These are phyloP conservation scores for Sandelia bainsii DNA, from an alignment of 2,797 vertebrate genomes.

Conservation along the genomic window DNA sequence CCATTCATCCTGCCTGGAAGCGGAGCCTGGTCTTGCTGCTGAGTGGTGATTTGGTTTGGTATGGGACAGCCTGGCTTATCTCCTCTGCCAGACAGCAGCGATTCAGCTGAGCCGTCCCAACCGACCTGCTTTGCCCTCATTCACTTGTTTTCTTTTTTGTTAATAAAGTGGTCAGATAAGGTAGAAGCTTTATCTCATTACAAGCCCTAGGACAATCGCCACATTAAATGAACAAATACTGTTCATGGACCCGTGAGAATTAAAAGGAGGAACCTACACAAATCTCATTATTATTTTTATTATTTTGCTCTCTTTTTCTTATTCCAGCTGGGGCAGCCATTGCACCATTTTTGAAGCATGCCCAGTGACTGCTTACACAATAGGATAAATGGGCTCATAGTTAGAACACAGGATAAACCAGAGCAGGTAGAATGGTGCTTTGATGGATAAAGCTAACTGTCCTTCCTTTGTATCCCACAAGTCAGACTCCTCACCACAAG, in stretches of 20 bases:
- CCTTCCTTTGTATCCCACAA: slow-evolving; percentile 34
- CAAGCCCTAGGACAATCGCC: slow-evolving; percentile 68
- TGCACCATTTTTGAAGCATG: slow-evolving; percentile 61
- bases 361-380: slow-evolving; percentile 61
- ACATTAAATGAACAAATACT: slow-evolving; percentile 74
- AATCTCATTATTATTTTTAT: slow-evolving; percentile 65
- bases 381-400: slow-evolving; percentile 61
- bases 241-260: slow-evolving; percentile 60
- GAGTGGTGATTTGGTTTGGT: slow-evolving; percentile 75
- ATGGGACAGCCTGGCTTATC: slow-evolving; percentile 79
- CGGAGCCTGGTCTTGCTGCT: slow-evolving; percentile 66
- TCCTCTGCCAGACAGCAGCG: slow-evolving; percentile 77
- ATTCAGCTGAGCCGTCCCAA: slow-evolving; percentile 74
- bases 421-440: slow-evolving; percentile 51
- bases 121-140: slow-evolving; percentile 71
- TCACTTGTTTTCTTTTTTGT: slow-evolving; percentile 75
- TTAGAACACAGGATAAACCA: slow-evolving; percentile 48
- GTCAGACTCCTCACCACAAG: slow-evolving; percentile 50
- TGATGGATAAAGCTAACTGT: slow-evolving; percentile 60
- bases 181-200: slow-evolving; percentile 79
- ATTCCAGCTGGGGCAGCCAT: slow-evolving; percentile 17
- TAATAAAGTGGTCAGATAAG: slow-evolving; percentile 85
- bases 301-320: slow-evolving; percentile 37
- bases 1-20: slow-evolving; percentile 75
- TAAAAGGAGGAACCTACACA: slow-evolving; percentile 49